Base-by-base conservation (phyloP, 2,797 vertebrate genomes). In the Naso thynnoides region DNA sequence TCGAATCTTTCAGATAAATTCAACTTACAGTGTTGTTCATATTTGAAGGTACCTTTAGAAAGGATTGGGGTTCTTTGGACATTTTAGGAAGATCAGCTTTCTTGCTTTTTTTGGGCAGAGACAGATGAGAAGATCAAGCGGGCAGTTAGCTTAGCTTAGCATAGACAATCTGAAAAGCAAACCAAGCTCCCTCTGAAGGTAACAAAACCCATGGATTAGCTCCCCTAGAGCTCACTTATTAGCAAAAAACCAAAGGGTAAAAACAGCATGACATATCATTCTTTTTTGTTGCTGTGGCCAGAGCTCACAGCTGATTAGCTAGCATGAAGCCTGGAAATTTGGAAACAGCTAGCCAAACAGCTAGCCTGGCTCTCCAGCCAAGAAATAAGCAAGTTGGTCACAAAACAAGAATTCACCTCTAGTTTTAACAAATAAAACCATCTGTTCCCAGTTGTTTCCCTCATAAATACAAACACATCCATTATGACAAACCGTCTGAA, bases 391-490 rank as follows among this genome's bases (percentile, higher is more conserved):
- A 9, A 39, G 24, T 6, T 18, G 0, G 11, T 13, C 18, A 59
- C 41, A n/a, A 33, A 33, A 33, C 31, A 33, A 33, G 9, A 33
- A 42, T 42, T 42, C 39, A 1, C 16, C 39, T 42, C 39, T 4
- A 4, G 2, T 42, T 13, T 42, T 42, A 7, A 4, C 39, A 42
- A 6, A 42, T 4, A 49, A 58, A 49, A 48, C 14, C 8, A 14
- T 6, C 33, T 36, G 58, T 64, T 73, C 24, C 9, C 42, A 39
- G 7, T 26, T 36, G 27, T 67, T 62, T n/a, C 15, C 39, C 23
- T 16, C 16, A 26, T 26, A 41, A n/a, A 50, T 21, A 24, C 26
- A 23, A 53, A 15, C 44, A 62, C 31, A 64, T 68, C 18, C 13
- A 6, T 11, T n/a, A 31, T 39, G 47, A 31, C 1, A 31, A 41